phyloP scores from a whole-genome alignment of 2,888 invertebrate genomes.

The Meghimatium bilineatum region DNA sequence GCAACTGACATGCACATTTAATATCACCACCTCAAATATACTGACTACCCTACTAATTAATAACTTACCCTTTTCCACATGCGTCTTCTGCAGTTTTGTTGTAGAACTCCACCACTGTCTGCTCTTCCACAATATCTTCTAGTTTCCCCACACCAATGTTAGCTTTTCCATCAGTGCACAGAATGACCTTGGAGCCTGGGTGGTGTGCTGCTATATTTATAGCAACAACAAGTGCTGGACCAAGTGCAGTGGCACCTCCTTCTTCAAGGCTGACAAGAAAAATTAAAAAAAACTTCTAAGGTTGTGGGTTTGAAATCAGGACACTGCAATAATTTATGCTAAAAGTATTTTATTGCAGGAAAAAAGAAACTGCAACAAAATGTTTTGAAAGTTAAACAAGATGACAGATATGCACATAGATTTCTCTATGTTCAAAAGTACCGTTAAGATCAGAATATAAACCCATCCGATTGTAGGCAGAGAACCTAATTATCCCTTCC shows the following conservation, averaged over 20 bases:
- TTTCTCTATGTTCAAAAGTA: no score
- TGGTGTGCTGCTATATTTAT: conserved; percentile 70
- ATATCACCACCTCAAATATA: no score
- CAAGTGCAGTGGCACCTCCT: conserved; percentile 75
- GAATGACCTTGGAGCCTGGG: conserved; percentile 76
- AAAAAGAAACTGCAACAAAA: no score
- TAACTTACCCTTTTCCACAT: conserved; percentile 65
- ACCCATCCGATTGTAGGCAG: no score
- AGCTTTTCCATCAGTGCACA: conserved; percentile 77
- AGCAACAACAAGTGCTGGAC: conserved; percentile 73
- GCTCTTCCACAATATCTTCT: conserved; percentile 61
- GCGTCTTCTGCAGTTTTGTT: conserved; percentile 63
- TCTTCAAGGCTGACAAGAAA: conserved; percentile 67
- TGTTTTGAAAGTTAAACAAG: no score
- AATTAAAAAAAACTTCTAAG: neutral
- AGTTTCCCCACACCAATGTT: conserved; percentile 74
- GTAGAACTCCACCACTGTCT: conserved; percentile 62
- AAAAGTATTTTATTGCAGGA: no score
- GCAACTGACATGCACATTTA: no score
- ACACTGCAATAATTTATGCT: no score
- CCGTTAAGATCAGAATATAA: no score
- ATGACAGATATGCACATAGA: neutral
- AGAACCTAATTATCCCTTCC: no score
- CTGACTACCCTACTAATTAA: neutral
- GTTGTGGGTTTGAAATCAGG: no score